phyloP scores from a whole-genome alignment of 2,113 vertebrate species.

The Aythya baeri region DNA sequence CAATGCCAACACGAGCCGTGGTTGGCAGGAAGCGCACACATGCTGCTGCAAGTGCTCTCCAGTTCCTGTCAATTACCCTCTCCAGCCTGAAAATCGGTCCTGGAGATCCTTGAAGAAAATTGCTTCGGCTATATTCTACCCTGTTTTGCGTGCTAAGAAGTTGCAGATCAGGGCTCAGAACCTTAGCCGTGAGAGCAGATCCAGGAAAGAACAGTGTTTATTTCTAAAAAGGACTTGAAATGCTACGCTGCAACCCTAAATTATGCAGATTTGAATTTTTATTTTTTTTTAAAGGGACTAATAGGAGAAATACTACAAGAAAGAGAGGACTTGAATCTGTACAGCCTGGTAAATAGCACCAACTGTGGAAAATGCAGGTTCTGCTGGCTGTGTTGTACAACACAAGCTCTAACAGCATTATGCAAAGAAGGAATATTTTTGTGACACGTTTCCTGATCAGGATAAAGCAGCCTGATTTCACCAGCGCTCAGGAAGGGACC shows the following conservation, averaged over 20 bases:
- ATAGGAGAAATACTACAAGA: neutral
- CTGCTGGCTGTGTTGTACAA: neutral
- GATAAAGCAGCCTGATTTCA: neutral
- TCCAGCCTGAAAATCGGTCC: neutral
- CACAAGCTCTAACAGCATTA: neutral
- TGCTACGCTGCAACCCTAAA: neutral
- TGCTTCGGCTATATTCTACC: neutral
- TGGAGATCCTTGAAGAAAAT: neutral
- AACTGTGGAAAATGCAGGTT: neutral
- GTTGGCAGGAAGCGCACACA: neutral
- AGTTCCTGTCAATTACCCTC: neutral
- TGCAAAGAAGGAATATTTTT: neutral
- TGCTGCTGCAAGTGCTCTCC: neutral
- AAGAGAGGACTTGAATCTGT: neutral
- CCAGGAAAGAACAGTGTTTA: neutral
- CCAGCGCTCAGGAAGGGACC: neutral
- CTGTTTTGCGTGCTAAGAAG: neutral
- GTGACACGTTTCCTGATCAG: neutral
- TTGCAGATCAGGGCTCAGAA: neutral
- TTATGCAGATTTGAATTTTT: neutral
- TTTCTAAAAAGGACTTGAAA: neutral
- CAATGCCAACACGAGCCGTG: neutral
- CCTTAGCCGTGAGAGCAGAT: neutral
- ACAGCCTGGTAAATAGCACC: neutral
- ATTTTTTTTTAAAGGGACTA: neutral